A percentile compares a stretch with the other conserved stretches of the same genome.
phyloP scores from a whole-genome alignment of 2,113 vertebrate species.

The Drymodes brunneopygia region DNA sequence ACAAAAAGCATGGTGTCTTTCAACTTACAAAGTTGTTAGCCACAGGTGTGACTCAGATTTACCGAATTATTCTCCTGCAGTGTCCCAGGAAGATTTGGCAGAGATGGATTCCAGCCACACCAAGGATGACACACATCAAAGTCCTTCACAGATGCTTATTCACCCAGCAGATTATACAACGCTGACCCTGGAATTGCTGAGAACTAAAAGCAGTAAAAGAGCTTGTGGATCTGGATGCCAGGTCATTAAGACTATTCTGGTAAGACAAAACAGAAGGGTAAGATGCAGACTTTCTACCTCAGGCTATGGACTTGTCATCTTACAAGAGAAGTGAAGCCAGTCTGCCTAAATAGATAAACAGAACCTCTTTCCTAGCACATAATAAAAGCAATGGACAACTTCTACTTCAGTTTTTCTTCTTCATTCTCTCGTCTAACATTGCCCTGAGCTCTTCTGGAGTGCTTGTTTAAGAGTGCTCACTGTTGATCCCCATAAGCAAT shows the following conservation, averaged over 20 bases:
- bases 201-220: not conserved
- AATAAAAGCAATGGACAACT: constrained; percentile 14
- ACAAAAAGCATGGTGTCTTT: constrained; percentile 33
- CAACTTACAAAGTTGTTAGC: constrained; percentile 24
- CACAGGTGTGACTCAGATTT: constrained; percentile 32
- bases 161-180: constrained; percentile 37
- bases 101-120: constrained; percentile 39
- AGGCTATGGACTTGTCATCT: constrained; percentile 41
- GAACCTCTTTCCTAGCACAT: not conserved
- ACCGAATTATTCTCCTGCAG: not conserved
- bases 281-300: constrained; percentile 15
- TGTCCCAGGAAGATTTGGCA: constrained; percentile 26
- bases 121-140: constrained; percentile 46
- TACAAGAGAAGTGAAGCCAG: not conserved
- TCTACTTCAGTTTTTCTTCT: not conserved
- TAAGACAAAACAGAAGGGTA: not conserved
- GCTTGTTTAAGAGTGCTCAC: not conserved
- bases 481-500: not conserved
- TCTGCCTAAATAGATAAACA: constrained; percentile 39
- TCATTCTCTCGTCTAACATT: not conserved
- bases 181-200: constrained; percentile 25
- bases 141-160: constrained; percentile 56
- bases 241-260: constrained; percentile 30
- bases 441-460: not conserved
- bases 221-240: not conserved